phyloP scores from a whole-genome alignment of 2,797 vertebrate genomes.

The Leptoclinus maculatus region DNA sequence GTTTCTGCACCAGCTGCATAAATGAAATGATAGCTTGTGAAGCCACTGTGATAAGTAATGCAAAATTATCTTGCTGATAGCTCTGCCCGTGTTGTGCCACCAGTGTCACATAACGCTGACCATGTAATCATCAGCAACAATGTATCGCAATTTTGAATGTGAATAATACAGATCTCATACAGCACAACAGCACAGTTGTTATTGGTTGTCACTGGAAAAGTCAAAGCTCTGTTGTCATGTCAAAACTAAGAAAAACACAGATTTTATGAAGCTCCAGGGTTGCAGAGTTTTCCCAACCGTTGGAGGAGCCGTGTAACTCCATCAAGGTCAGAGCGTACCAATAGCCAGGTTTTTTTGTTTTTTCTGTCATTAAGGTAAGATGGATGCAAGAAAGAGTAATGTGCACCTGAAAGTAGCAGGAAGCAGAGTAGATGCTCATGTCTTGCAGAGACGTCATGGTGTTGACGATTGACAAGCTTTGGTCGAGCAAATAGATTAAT shows the following conservation, averaged over 20 bases:
- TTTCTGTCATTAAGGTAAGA: conserved; percentile 30
- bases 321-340: conserved; percentile 48
- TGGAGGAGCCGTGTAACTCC: conserved; percentile 31
- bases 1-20: neutral
- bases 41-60: conserved; percentile 5
- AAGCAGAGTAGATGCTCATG: conserved; percentile 1
- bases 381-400: conserved; percentile 1
- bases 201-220: neutral
- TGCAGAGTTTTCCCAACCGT: conserved; percentile 20
- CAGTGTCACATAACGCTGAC: neutral
- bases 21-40: conserved; percentile 30
- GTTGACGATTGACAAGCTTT: conserved; percentile 22
- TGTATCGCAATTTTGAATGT: neutral
- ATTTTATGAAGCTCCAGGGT: conserved; percentile 46
- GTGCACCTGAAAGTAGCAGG: neutral
- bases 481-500: conserved; percentile 14
- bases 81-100: neutral
- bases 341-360: conserved; percentile 9
- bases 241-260: conserved; percentile 15
- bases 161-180: conserved; percentile 2
- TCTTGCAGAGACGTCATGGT: conserved; percentile 12
- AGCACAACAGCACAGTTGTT: neutral
- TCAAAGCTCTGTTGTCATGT: conserved; percentile 7
- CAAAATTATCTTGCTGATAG: conserved; percentile 32
- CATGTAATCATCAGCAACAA: conserved; percentile 11